Conservation (phyloP, 92 coral and sea anemone genomes). For the Paramuricea clavata region DNA sequence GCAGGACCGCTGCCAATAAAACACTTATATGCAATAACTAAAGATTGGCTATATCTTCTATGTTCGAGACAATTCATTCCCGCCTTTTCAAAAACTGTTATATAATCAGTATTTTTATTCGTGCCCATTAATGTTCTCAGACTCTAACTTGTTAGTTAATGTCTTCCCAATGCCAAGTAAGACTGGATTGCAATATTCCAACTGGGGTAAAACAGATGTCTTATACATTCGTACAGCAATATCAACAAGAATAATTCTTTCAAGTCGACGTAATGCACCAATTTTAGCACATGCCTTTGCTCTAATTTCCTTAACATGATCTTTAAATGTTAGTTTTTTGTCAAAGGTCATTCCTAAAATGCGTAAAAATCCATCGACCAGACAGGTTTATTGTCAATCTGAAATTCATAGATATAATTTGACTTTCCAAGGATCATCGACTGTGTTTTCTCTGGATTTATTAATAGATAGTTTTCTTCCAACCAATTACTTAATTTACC, state of each 20-base stretch:
- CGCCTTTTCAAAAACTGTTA: no score
- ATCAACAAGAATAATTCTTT: neutral
- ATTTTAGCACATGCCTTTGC: neutral
- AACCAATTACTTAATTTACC: neutral
- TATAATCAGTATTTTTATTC: no score
- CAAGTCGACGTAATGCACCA: neutral
- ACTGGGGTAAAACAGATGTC: neutral
- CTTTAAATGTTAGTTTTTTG: no score
- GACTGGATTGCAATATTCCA: slow-evolving; percentile 9
- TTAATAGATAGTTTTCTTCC: neutral
- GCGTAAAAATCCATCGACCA: neutral
- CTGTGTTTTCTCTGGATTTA: neutral
- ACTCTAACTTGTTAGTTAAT: neutral
- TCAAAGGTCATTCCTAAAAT: no score
- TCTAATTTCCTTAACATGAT: neutral
- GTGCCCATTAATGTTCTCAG: neutral
- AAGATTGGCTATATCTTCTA: neutral
- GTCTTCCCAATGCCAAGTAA: slow-evolving; percentile 12
- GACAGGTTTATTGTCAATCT: neutral
- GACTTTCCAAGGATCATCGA: slow-evolving; percentile 8
- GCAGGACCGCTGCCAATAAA: neutral
- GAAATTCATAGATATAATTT: neutral
- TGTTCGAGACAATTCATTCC: neutral
- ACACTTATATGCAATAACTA: neutral
- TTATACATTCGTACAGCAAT: no score